A percentile compares a stretch with the other conserved stretches of the same genome.
phyloP scores from a whole-genome alignment of 2,113 vertebrate species.

The Candoia aspera region DNA sequence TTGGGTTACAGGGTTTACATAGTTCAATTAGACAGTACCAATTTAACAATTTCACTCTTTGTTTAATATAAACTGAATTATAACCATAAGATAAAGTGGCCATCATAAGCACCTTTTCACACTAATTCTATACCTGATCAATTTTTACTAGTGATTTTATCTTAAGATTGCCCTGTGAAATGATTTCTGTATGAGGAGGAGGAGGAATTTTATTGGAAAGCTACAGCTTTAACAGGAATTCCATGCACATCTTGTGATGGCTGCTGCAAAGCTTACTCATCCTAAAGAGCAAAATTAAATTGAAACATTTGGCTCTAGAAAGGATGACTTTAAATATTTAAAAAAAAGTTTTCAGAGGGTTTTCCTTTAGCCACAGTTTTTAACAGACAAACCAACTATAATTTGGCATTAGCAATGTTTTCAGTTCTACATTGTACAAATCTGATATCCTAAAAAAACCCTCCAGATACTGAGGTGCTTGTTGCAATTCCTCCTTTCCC shows the following conservation, averaged over 20 bases:
- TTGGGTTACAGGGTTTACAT: slow-evolving; percentile 32
- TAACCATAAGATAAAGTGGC: slow-evolving; percentile 42
- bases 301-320: slow-evolving; percentile 40
- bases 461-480: slow-evolving; percentile 76
- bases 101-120: slow-evolving; percentile 42
- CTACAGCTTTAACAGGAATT: slow-evolving; percentile 9
- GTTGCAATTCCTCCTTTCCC: slow-evolving; percentile 71
- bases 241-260: not conserved
- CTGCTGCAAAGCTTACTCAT: slow-evolving; percentile 28
- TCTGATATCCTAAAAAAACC: slow-evolving; percentile 69
- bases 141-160: slow-evolving; percentile 32
- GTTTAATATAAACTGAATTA: slow-evolving; percentile 33
- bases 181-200: slow-evolving; percentile 41
- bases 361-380: slow-evolving; percentile 42
- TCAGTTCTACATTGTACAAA: slow-evolving; percentile 41
- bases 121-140: slow-evolving; percentile 42
- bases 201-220: slow-evolving; percentile 30
- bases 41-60: slow-evolving; percentile 31
- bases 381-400: slow-evolving; percentile 50
- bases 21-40: slow-evolving; percentile 37
- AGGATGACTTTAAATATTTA: slow-evolving; percentile 11
- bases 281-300: slow-evolving; percentile 54
- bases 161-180: slow-evolving; percentile 14
- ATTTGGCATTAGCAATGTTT: slow-evolving; percentile 60
- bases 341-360: slow-evolving; percentile 39